Evolutionary conservation across 2,888 invertebrate species (phyloP).

Genomic region (Imbricaverruca yamaguchii): DNA sequence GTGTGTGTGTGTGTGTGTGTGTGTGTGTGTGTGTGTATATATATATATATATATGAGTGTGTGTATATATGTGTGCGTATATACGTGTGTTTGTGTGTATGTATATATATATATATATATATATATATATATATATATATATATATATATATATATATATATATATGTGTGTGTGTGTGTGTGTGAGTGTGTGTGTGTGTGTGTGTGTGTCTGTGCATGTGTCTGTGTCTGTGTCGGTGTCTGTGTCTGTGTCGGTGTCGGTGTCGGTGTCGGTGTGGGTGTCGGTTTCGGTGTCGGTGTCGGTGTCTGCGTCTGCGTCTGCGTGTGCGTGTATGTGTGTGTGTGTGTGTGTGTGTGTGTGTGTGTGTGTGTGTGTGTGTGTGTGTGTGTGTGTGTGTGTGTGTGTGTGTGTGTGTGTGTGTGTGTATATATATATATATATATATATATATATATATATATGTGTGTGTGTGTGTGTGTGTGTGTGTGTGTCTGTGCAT

Average conservation of each 20-base stretch:
- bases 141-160: too few species aligned
- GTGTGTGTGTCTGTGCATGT: not conserved
- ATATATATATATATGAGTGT: too few species aligned
- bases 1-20: too few species aligned
- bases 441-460: conserved; percentile 24
- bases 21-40: too few species aligned
- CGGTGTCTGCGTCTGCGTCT: too few species aligned
- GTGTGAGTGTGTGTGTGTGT: not conserved
- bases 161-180: too few species aligned
- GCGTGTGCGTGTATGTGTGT: not conserved
- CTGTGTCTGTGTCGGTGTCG: too few species aligned
- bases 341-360: conserved; percentile 20
- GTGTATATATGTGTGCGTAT: too few species aligned
- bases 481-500: conserved; percentile 24
- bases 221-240: too few species aligned
- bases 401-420: conserved; percentile 16
- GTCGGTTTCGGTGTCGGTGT: too few species aligned
- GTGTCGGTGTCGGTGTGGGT: too few species aligned
- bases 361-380: conserved; percentile 8
- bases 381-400: conserved; percentile 16
- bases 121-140: not conserved
- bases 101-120: not conserved
- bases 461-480: conserved; percentile 25
- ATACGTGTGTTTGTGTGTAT: too few species aligned
- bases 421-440: conserved; percentile 22